These are phyloP conservation scores for Temnothorax rugatulus DNA, from an alignment of 2,888 invertebrate species.

Conservation along the genomic window DNA sequence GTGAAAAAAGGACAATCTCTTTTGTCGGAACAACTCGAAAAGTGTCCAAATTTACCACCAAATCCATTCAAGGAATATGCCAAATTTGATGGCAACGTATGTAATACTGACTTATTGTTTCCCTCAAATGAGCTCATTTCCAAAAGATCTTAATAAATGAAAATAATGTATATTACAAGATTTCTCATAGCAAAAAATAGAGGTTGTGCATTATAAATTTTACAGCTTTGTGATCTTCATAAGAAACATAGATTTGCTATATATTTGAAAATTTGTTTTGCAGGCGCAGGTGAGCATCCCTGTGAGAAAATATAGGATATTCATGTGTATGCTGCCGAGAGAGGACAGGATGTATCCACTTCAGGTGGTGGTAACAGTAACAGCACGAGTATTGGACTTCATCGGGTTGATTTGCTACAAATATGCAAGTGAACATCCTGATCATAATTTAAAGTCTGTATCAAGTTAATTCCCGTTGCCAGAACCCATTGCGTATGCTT, in stretches of 20 bases:
- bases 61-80: slow-evolving; percentile 97
- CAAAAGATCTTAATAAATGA: slow-evolving; percentile 7
- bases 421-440: slow-evolving; percentile 87
- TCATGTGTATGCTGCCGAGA: slow-evolving; percentile 94
- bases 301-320: slow-evolving; percentile 95
- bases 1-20: slow-evolving; percentile 87
- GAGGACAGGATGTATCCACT: slow-evolving; percentile 94
- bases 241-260: not conserved
- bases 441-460: slow-evolving; percentile 84
- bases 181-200: not conserved
- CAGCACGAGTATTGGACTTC: slow-evolving; percentile 95
- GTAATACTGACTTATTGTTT: slow-evolving; percentile 51
- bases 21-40: slow-evolving; percentile 92
- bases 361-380: slow-evolving; percentile 92
- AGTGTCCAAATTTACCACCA: slow-evolving; percentile 92
- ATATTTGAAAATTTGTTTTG: slow-evolving; percentile 28
- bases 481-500: not conserved
- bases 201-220: not conserved
- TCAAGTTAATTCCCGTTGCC: not conserved
- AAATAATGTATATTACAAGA: slow-evolving; percentile 3
- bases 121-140: not conserved
- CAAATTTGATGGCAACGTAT: slow-evolving; percentile 94
- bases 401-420: slow-evolving; percentile 97
- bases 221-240: slow-evolving; percentile 3
- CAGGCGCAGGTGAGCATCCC: slow-evolving; percentile 92